Percentiles rank a stretch among this genome's conserved stretches.
Conservation (phyloP, 2,113 vertebrate species). For the Amazona vittata region DNA sequence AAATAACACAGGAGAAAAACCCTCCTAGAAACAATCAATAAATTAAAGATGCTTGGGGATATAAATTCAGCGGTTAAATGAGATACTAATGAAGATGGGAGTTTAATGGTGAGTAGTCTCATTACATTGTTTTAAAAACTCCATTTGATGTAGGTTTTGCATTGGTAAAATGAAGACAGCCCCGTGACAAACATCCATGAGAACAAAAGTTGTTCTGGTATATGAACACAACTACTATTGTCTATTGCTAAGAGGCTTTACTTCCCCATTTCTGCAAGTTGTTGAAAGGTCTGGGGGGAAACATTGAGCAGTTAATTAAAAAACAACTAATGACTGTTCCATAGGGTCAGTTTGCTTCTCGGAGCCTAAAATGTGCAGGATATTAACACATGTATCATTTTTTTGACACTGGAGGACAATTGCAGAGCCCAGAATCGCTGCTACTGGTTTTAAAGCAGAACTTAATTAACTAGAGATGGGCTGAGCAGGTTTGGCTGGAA, state of each 20-base stretch:
- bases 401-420: slow-evolving; percentile 53
- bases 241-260: not conserved
- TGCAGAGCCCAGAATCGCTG: not conserved
- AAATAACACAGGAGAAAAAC: not conserved
- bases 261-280: not conserved
- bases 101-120: slow-evolving; percentile 59
- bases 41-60: slow-evolving; percentile 62
- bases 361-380: slow-evolving; percentile 32
- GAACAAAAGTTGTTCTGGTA: slow-evolving; percentile 41
- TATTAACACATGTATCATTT: slow-evolving; percentile 68
- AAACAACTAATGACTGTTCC: slow-evolving; percentile 61
- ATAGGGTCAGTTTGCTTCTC: slow-evolving; percentile 50
- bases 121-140: slow-evolving; percentile 64
- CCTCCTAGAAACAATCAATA: slow-evolving; percentile 56
- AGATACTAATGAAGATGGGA: slow-evolving; percentile 68
- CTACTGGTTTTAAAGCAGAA: slow-evolving; percentile 26
- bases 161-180: slow-evolving; percentile 6
- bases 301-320: slow-evolving; percentile 61
- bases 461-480: slow-evolving; percentile 16
- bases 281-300: slow-evolving; percentile 9
- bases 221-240: not conserved
- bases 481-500: not conserved
- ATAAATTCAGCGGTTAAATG: slow-evolving; percentile 63
- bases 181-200: not conserved
- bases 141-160: slow-evolving; percentile 44